Evolutionary conservation across 2,888 invertebrate genomes (phyloP).

Genomic region (Cylloceria caligata): DNA sequence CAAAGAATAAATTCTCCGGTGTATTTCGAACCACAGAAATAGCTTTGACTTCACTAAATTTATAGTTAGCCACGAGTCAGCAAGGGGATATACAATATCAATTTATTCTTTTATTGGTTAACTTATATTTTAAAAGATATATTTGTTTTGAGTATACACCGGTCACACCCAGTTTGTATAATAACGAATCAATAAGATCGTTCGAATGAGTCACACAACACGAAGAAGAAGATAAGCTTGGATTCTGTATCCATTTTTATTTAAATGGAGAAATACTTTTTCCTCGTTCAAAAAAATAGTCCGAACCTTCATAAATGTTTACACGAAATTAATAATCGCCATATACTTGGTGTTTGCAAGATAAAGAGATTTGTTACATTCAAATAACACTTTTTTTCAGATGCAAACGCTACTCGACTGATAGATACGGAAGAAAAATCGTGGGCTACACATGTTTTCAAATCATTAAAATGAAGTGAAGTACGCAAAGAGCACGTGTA

Average conservation of each 20-base stretch:
- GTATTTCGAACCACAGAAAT: conserved; percentile 63
- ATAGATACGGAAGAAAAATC: background rate
- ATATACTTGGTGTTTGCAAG: background rate
- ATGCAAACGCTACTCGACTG: no score
- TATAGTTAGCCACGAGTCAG: conserved; percentile 30
- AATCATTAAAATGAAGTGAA: background rate
- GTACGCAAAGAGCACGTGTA: conserved; percentile 1
- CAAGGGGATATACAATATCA: background rate
- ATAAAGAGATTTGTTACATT: background rate
- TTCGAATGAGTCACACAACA: background rate
- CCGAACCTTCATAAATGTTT: background rate
- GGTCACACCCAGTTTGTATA: background rate
- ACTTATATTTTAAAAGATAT: background rate
- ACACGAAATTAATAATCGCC: background rate
- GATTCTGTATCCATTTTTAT: background rate
- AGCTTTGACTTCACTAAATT: conserved; percentile 59
- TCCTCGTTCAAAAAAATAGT: background rate
- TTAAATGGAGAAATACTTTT: conserved; percentile 10
- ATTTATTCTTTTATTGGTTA: background rate
- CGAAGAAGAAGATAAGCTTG: background rate
- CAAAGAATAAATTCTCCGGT: conserved; percentile 34
- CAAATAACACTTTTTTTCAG: background rate
- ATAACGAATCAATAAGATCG: background rate
- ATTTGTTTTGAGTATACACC: background rate
- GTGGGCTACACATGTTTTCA: conserved; percentile 9